A percentile compares a stretch with the other conserved stretches of the same genome.
Conservation (phyloP, 2,113 vertebrate genomes). For the Hypanus sabinus region DNA sequence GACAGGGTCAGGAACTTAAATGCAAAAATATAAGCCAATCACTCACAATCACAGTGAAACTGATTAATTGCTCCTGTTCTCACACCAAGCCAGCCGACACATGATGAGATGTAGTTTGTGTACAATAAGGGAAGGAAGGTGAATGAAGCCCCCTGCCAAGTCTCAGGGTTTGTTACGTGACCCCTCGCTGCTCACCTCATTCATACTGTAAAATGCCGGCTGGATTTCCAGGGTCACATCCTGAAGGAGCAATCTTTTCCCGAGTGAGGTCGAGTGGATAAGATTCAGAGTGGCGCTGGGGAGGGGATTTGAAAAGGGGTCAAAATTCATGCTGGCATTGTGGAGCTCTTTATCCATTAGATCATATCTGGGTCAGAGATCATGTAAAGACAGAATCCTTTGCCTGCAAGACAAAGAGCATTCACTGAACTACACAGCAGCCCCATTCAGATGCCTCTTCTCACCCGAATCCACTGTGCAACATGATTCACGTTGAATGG, state of each 20-base stretch:
- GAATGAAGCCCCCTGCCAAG: constrained; percentile 41
- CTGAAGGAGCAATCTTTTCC: not conserved
- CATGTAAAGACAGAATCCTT: constrained; percentile 60
- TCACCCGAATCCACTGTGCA: constrained; percentile 45
- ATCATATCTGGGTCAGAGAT: constrained; percentile 79
- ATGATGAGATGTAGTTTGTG: not conserved
- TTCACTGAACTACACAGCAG: constrained; percentile 47
- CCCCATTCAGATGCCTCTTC: constrained; percentile 53
- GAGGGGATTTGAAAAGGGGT: constrained; percentile 1
- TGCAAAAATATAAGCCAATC: not conserved
- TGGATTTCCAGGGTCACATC: constrained; percentile 33
- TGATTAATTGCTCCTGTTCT: constrained; percentile 54
- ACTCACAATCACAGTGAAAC: not conserved
- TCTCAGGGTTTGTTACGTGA: constrained; percentile 39
- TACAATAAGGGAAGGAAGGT: constrained; percentile 39
- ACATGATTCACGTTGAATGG: constrained; percentile 44
- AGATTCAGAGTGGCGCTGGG: not conserved
- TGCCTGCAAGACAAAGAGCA: constrained; percentile 57
- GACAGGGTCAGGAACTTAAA: not conserved
- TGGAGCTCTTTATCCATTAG: constrained; percentile 60
- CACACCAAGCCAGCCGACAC: constrained; percentile 34
- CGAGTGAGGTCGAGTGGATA: not conserved
- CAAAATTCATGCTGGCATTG: constrained; percentile 48
- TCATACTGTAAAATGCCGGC: constrained; percentile 37
- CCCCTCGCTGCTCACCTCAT: constrained; percentile 37